Base-by-base conservation (phyloP, 2,113 vertebrate genomes). In the Esox niger region DNA sequence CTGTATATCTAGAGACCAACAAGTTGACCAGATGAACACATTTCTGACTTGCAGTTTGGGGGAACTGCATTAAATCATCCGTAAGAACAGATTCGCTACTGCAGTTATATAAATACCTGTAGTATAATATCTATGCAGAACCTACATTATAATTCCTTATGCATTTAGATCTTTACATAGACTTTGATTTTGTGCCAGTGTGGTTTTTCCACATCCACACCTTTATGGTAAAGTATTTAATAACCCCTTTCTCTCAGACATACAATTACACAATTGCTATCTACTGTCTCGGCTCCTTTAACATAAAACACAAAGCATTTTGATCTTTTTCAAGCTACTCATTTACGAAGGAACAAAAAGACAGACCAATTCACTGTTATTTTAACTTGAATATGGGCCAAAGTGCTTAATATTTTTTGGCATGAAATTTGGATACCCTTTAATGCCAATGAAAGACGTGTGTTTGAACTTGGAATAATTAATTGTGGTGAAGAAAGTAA, bases 201-300 rank as follows among this genome's bases (percentile, higher is more conserved):
- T 74, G 63, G 81, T 65, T 59, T 15, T 69, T 77, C n/a, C 57
- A 66, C 21, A 55, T 77, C 67, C 68, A 75, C 83, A 80, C 79
- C 79, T 85, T 75, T 62, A 58, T 72, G 73, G 74, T 64, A 49
- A 83, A 87, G 75, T 57, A 75, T 73, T 68, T 79, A 79, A 86
- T 84, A 75, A 69, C 59, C 73, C 80, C 32, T 46, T 71, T 68
- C 66, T 27, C 63, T 77, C 79, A 85, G 80, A 86, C 79, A 8
- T 79, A 27, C 75, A 85, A 83, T 88, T 84, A 85, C 49, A 60
- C 49, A 62, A 70, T 43, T 43, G 77, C 74, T 71, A 73, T 27
- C 62, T 66, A 31, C 62, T 62, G 66, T 71, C 29, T 68, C 35
- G 25, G 54, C 26, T 9, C 27, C 2, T 58, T 30, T 58, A 27